Conservation (phyloP, 2,888 invertebrate genomes). For the Plemyria rubiginata region DNA sequence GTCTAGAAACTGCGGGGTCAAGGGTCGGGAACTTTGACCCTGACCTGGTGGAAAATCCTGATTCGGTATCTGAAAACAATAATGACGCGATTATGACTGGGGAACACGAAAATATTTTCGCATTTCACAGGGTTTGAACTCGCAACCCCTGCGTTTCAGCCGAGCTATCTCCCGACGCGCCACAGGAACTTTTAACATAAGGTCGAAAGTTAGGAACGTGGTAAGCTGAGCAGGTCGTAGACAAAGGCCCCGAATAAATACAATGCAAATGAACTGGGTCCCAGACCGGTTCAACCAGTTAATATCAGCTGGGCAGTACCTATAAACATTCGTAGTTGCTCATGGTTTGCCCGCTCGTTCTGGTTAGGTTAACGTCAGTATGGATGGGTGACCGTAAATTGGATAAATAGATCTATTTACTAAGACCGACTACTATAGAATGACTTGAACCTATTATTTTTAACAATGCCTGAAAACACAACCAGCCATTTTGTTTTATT, state of each 20-base stretch:
- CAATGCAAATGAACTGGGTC: slow-evolving; percentile 17
- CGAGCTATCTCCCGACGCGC: background rate
- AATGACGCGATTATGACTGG: background rate
- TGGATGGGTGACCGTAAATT: background rate
- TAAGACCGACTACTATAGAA: background rate
- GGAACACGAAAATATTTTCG: background rate
- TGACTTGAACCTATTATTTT: no score
- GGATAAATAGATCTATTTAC: background rate
- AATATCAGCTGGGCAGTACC: slow-evolving; percentile 14
- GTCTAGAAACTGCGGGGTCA: background rate
- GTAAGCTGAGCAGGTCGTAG: background rate
- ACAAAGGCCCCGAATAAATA: slow-evolving; percentile 10
- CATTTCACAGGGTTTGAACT: background rate
- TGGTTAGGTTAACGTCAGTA: background rate
- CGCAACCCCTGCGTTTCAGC: background rate
- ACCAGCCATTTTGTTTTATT: no score
- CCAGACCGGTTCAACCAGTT: slow-evolving; percentile 18
- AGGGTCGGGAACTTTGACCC: background rate
- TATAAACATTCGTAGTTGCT: slow-evolving; percentile 8
- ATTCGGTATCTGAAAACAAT: background rate
- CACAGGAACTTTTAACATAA: background rate
- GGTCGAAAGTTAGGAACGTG: background rate
- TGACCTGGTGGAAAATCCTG: background rate
- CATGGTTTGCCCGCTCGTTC: background rate
- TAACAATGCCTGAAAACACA: no score